Base-by-base conservation (phyloP, 1,140 invertebrate genomes). In the Pinna nobilis region DNA sequence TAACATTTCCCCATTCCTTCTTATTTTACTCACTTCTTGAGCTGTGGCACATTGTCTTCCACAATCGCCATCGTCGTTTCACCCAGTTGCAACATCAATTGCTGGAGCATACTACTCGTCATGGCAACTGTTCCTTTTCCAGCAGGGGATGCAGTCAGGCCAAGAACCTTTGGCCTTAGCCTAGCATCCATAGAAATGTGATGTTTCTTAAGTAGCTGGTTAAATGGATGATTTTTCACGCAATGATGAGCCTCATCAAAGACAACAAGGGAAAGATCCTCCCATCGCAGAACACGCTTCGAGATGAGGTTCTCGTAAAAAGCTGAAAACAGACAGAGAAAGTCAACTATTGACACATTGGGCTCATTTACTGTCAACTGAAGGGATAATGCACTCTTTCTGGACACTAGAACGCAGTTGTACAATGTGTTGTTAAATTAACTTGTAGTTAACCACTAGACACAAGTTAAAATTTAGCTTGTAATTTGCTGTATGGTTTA, bases 201-300 rank as follows among this genome's bases (percentile, higher is more conserved):
- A 37, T 78, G 70, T 2, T 50, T 70, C 1, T 63, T 28, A 13
- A 86, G 63, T 1, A 86, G 66, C 4, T 33, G 67, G 60, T 80
- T 83, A 60, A 80, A 87, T 9, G 85, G 84, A 59, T 87, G 86
- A 25, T 63, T 75, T 35, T 86, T 86, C 15, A 65, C 70, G 63
- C 85, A 87, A 55, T 87, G 86, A 47, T 87, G 86, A 3, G 77
- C 86, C 70, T 87, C 86, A 74, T 87, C 86, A 74, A 87, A 77
- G 0, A 86, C 81, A 57, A 86, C 79, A 37, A 87, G 71, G 41
- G 76, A 77, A 49, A 82, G 81, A 69, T 87, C 83, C 41, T 78
- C 60, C 86, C 85, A 86, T 23, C 76, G 51, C 1, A 87, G 32
- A n/a, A 79, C 63, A 20, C 72, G 61, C 33, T 78, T 73, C 11